Evolutionary conservation across 2,797 vertebrate genomes (phyloP).

Genomic region (Halcyon leucocephala): DNA sequence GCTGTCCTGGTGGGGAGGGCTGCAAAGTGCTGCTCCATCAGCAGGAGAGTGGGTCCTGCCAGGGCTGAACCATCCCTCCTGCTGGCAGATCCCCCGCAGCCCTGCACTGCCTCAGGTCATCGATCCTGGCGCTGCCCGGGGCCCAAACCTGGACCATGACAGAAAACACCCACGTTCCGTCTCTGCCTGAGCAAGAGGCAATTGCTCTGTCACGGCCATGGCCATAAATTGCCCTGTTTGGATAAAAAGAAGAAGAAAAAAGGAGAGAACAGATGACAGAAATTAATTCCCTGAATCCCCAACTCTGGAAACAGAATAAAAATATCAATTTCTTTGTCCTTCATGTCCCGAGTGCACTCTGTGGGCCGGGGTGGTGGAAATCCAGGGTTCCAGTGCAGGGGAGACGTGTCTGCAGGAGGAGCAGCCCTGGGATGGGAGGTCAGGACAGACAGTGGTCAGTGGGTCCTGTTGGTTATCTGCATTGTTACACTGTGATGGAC

Average conservation of each 20-base stretch:
- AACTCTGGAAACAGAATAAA: background rate
- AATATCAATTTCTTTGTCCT: background rate
- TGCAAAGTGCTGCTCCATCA: background rate
- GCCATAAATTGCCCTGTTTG: background rate
- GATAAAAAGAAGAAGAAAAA: background rate
- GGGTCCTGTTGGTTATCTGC: constrained; percentile 2
- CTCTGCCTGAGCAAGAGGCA: background rate
- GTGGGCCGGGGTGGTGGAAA: fast-evolving
- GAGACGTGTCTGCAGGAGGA: background rate
- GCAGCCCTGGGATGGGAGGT: background rate
- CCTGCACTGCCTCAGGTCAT: background rate
- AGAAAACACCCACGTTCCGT: fast-evolving
- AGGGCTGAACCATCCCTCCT: background rate
- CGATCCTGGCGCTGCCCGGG: fast-evolving
- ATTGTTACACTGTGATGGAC: constrained; percentile 35
- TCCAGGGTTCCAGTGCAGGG: background rate
- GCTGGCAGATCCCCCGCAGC: background rate
- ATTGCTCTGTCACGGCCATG: background rate
- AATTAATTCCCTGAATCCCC: background rate
- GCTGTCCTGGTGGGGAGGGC: background rate
- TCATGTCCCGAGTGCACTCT: fast-evolving
- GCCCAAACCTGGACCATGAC: background rate
- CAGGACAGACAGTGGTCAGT: background rate
- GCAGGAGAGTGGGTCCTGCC: fast-evolving
- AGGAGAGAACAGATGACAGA: background rate